Evolutionary conservation across 2,888 invertebrate genomes (phyloP), one percentile per base, ranked within the genome.

Genomic region (Alloplasta piceator): DNA sequence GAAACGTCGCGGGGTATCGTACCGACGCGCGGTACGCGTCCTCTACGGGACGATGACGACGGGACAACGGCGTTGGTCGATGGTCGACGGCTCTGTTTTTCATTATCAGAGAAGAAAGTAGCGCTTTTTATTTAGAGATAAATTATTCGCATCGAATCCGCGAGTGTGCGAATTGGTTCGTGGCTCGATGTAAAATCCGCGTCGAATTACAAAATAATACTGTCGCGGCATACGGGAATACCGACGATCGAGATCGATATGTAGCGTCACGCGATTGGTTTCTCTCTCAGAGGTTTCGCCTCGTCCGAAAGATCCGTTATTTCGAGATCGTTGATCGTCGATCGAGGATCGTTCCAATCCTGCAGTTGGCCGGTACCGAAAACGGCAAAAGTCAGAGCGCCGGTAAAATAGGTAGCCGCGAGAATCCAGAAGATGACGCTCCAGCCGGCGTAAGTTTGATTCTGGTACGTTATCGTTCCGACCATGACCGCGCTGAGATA

Each of bases 401-500:
- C 97, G 0, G 93, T 88, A 0, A 94, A 92, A 90, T 97, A 97
- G 0, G 96, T 95, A 2, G 92, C 94, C 0, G 96, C 95, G 14
- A 97, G 92, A 64, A 97, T 96, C 94, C 96, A 96, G 92, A 98
- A 98, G 0, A 97, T 96, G 74, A 95, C 95, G 90, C 94, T 95
- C 97, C 98, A 98, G 88, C 95, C 95, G 26, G 94, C 94, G 86
- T 95, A 96, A 0, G 95, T 95, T 93, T 96, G 95, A 86, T 96
- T 94, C 7, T 95, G 92, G 80, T 95, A 94, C 0, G 97, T 97
- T 26, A 97, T 93, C 67, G 94, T 93, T 10, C 96, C 97, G 26
- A 97, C 97, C 94, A 97, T 96, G 92, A 95, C 95, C 0, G 97
- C 95, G 6, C 97, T 97, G 0, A 97, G 90, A 93, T 96, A 97